Base-by-base conservation (phyloP, 2,797 vertebrate species). In the Rhinogobio ventralis region DNA sequence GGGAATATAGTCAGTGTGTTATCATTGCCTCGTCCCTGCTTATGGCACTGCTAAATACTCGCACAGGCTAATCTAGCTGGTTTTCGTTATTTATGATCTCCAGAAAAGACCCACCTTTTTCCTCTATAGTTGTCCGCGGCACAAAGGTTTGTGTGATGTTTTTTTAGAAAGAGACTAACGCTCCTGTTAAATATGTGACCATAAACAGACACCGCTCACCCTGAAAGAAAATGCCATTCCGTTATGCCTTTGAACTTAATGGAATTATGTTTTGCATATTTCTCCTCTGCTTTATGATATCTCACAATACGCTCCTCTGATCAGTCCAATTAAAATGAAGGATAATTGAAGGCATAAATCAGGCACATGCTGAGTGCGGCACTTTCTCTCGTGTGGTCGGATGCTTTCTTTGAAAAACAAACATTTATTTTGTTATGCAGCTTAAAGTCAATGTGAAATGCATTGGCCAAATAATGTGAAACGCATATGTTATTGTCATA, bases 261-360 rank as follows among this genome's bases (percentile, higher is more conserved):
- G 73, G 69, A 90, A 89, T 85, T 88, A 85, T 67, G 86, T 89
- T 90, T 75, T 71, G 66, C 81, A 83, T 80, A 86, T 89, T 79
- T 78, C 79, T 69, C 49, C 66, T 36, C 46, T 79, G 84, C 82
- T 88, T 91, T 90, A 86, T 86, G 81, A 85, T 88, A 53, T 53
- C 69, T 74, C 82, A 73, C 85, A 86, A 80, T 88, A 85, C 83
- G 80, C 80, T 33, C 45, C 42, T 64, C 51, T 87, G 83, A 89
- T 89, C 78, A 88, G 83, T 60, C 71, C 83, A 64, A 87, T 82
- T 81, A 78, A 90, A 87, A 87, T 85, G 60, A 88, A 82, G 79
- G 13, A 85, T 89, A 89, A 90, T 90, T 88, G 67, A 89, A 87
- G n/a, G 51, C 77, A 89, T 90, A 86, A 87, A 89, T 89, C 87